phyloP scores from a whole-genome alignment of 1,140 invertebrate genomes.

The Drosophila nannoptera region DNA sequence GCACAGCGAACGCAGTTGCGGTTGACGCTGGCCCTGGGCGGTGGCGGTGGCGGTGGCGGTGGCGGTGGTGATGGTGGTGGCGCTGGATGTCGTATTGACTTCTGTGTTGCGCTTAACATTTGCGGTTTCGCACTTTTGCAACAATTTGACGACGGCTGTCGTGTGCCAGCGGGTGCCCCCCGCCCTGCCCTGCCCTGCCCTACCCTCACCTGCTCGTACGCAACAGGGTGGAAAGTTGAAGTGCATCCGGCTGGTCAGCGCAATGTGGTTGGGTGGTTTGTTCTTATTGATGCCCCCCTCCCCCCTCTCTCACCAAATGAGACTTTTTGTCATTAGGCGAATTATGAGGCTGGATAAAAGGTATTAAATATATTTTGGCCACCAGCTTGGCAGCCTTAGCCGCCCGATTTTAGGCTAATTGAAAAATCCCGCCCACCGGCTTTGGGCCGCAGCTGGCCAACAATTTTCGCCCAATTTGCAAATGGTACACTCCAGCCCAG shows the following conservation, averaged over 20 bases:
- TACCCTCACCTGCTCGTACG: slow-evolving; percentile 45
- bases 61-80: slow-evolving; percentile 22
- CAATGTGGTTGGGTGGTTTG: slow-evolving; percentile 27
- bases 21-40: slow-evolving; percentile 51
- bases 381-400: slow-evolving; percentile 34
- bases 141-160: slow-evolving; percentile 56
- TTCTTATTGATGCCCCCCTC: slow-evolving; percentile 50
- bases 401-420: slow-evolving; percentile 74
- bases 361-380: slow-evolving; percentile 72
- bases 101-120: slow-evolving; percentile 77
- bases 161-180: slow-evolving; percentile 38
- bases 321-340: slow-evolving; percentile 73
- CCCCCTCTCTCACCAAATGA: slow-evolving; percentile 19
- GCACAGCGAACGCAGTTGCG: slow-evolving; percentile 31
- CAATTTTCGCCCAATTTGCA: slow-evolving; percentile 52
- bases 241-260: slow-evolving; percentile 75
- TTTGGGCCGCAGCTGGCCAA: slow-evolving; percentile 31
- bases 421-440: slow-evolving; percentile 52
- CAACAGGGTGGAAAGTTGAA: slow-evolving; percentile 79
- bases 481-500: slow-evolving; percentile 36
- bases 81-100: slow-evolving; percentile 54
- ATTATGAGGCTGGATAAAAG: slow-evolving; percentile 78
- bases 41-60: slow-evolving; percentile 18
- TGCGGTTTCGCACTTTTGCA: slow-evolving; percentile 79
- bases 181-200: background rate